These are phyloP conservation scores for Caenorhabditis remanei DNA, from an alignment of 1,140 invertebrate species.

Conservation along the genomic window DNA sequence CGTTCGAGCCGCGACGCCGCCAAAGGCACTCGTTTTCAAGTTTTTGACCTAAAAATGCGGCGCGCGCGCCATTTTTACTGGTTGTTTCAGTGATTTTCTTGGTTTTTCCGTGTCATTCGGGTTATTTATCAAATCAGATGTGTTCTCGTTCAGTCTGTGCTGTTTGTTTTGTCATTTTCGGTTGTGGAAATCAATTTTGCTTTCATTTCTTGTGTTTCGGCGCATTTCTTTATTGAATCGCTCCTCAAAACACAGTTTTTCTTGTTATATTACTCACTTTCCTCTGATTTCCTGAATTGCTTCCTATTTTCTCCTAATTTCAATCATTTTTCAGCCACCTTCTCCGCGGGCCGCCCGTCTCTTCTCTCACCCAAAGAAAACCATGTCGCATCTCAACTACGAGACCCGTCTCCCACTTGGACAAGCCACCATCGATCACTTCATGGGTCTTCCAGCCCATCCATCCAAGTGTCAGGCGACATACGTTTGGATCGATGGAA, in stretches of 20 bases:
- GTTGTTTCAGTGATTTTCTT: not conserved
- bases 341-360: too few species aligned
- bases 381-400: slow-evolving; percentile 10
- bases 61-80: not conserved
- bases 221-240: too few species aligned
- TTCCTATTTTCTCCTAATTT: not conserved
- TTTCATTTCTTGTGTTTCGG: too few species aligned
- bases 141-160: too few species aligned
- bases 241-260: too few species aligned
- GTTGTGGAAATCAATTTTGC: too few species aligned
- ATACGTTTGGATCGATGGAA: slow-evolving; percentile 84
- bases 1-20: not conserved
- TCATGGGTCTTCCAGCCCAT: not conserved
- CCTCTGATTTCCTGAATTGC: too few species aligned
- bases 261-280: too few species aligned
- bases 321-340: too few species aligned
- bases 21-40: not conserved
- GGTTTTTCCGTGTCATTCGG: not conserved
- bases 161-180: too few species aligned
- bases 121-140: not conserved
- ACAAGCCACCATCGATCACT: slow-evolving; percentile 5
- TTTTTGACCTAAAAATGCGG: not conserved
- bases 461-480: slow-evolving; percentile 29
- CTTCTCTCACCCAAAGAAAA: too few species aligned
- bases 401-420: slow-evolving; percentile 18